A percentile compares a stretch with the other conserved stretches of the same genome.
These are phyloP conservation scores for Phataginus tetradactyla DNA, from an alignment of 2,797 vertebrate species.

Conservation along the genomic window DNA sequence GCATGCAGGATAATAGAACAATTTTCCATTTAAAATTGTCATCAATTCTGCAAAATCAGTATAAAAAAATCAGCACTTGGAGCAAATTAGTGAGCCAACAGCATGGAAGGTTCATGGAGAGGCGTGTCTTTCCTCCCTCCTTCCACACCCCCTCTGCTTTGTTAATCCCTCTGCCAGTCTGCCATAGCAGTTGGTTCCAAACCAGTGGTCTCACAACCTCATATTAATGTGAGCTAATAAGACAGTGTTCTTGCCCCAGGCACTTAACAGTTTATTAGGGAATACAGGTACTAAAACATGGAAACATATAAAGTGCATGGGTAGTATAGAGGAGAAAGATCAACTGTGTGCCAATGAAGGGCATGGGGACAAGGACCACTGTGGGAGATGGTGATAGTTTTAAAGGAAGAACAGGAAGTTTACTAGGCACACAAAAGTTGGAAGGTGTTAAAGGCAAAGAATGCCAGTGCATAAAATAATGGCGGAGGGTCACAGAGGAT, in stretches of 20 bases:
- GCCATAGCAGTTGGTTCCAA: neutral
- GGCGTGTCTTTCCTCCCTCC: neutral
- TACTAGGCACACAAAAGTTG: neutral
- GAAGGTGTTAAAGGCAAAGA: neutral
- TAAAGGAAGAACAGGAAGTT: neutral
- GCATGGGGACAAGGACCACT: neutral
- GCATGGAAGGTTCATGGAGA: neutral
- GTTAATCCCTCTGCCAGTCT: neutral
- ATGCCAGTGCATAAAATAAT: neutral
- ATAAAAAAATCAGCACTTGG: neutral
- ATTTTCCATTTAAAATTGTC: neutral
- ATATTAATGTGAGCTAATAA: neutral
- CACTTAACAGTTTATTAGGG: neutral
- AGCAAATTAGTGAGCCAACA: neutral
- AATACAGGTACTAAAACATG: neutral
- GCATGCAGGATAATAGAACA: neutral
- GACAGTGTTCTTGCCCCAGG: neutral
- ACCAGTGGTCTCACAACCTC: neutral
- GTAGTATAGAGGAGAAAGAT: neutral
- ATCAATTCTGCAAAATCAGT: neutral
- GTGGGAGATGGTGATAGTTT: neutral
- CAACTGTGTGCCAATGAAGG: neutral
- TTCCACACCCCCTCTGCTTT: neutral
- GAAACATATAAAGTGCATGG: neutral
- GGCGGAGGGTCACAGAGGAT: neutral